These are phyloP conservation scores for Ellobium chinense DNA, from an alignment of 2,888 invertebrate genomes.

Conservation along the genomic window DNA sequence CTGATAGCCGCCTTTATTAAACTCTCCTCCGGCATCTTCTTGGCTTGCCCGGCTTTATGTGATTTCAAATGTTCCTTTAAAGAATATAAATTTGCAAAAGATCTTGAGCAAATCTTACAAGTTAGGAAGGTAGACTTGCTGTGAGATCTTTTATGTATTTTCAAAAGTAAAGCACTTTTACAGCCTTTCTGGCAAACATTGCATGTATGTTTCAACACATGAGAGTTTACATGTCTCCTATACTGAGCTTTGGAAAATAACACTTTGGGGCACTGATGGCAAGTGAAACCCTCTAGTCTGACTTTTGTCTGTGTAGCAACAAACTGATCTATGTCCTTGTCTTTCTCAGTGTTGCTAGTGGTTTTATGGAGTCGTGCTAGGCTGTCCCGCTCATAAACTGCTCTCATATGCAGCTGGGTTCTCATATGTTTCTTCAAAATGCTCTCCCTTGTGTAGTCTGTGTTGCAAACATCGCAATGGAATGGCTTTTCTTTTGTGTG, in stretches of 20 bases:
- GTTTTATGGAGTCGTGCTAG: neutral
- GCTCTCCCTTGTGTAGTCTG: slow-evolving; percentile 34
- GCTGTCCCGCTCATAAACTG: slow-evolving; percentile 17
- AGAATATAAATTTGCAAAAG: slow-evolving; percentile 22
- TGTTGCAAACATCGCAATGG: slow-evolving; percentile 44
- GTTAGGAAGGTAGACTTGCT: neutral
- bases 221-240: slow-evolving; percentile 24
- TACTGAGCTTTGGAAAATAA: slow-evolving; percentile 18
- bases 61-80: slow-evolving; percentile 36
- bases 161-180: slow-evolving; percentile 23
- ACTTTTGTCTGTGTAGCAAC: neutral
- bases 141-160: slow-evolving; percentile 35
- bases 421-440: slow-evolving; percentile 38
- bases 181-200: slow-evolving; percentile 42
- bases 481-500: slow-evolving; percentile 48
- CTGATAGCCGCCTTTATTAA: slow-evolving; percentile 1
- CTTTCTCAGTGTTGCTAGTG: neutral
- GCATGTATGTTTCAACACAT: slow-evolving; percentile 16
- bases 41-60: neutral
- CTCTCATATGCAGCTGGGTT: slow-evolving; percentile 21
- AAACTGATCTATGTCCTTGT: neutral
- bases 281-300: slow-evolving; percentile 16
- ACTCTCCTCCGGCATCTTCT: neutral
- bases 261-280: slow-evolving; percentile 23
- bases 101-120: slow-evolving; percentile 38